Conservation (phyloP, 1,140 invertebrate genomes). For the Caenorhabditis briggsae region DNA sequence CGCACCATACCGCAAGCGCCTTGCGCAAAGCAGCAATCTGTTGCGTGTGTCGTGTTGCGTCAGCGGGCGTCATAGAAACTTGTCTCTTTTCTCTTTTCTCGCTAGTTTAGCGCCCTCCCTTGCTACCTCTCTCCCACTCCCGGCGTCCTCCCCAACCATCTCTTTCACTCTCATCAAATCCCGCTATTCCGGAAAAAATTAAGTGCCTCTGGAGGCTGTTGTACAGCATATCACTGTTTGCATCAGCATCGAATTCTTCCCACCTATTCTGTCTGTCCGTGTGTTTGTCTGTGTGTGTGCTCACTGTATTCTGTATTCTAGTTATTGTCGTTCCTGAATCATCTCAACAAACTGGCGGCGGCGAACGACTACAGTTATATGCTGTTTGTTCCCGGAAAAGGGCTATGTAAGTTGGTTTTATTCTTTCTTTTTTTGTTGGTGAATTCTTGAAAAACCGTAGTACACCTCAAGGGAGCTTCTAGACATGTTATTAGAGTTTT, state of each 20-base stretch:
- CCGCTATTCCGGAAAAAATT: constrained; percentile 48
- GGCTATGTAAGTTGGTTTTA: constrained; percentile 53
- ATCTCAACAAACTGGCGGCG: constrained; percentile 5
- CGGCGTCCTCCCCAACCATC: no score
- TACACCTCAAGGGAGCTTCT: no score
- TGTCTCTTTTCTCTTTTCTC: neutral
- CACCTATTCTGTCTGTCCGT: neutral
- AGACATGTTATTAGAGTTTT: no score
- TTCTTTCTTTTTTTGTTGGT: neutral
- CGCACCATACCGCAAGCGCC: neutral
- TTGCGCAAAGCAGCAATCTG: constrained; percentile 7
- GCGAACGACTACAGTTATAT: constrained; percentile 59
- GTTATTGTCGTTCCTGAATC: neutral
- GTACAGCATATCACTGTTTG: constrained; percentile 23
- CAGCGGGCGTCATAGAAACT: constrained; percentile 45
- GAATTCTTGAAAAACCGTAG: no score
- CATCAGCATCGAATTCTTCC: neutral
- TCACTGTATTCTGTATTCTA: neutral
- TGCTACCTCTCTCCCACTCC: neutral
- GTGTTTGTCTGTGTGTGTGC: neutral
- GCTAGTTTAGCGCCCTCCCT: neutral
- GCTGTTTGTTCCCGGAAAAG: constrained; percentile 61
- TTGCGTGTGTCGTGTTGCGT: constrained; percentile 53
- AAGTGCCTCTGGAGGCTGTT: constrained; percentile 13
- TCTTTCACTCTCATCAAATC: constrained; percentile 53